A percentile compares a stretch with the other conserved stretches of the same genome.
Evolutionary conservation across 2,888 invertebrate genomes (phyloP).

Genomic region (Mesodorylaimus sp.): DNA sequence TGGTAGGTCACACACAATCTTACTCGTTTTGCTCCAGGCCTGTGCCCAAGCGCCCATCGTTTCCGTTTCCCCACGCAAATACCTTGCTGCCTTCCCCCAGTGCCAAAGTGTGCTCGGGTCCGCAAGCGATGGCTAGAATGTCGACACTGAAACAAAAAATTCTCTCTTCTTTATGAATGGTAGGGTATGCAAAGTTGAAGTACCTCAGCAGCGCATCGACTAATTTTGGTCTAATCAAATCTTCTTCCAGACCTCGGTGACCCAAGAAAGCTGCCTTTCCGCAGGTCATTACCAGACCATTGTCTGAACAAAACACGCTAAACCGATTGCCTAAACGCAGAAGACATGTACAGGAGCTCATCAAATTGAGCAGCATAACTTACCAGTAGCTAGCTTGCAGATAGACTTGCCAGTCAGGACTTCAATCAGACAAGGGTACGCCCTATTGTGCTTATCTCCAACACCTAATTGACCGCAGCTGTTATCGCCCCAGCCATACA

Average conservation of each 20-base stretch:
- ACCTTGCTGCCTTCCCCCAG: constrained; percentile 44
- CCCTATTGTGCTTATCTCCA: constrained; percentile 33
- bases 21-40: constrained; percentile 38
- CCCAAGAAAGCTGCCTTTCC: constrained; percentile 46
- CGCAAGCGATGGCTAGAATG: constrained; percentile 44
- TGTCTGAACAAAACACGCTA: constrained; percentile 47
- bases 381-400: constrained; percentile 31
- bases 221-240: constrained; percentile 42
- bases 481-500: constrained; percentile 52
- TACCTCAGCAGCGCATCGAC: constrained; percentile 37
- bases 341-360: no score
- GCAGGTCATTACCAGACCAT: constrained; percentile 49
- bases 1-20: no score
- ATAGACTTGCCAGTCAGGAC: constrained; percentile 45
- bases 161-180: not conserved
- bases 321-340: constrained; percentile 47
- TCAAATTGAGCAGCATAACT: constrained; percentile 23
- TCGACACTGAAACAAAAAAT: constrained; percentile 40
- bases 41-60: constrained; percentile 42
- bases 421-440: constrained; percentile 43
- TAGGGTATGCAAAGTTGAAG: not conserved
- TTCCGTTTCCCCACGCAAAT: constrained; percentile 48
- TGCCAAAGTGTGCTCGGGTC: constrained; percentile 46
- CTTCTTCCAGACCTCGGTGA: constrained; percentile 47
- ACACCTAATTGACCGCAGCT: constrained; percentile 47